Conservation (phyloP, 2,888 invertebrate genomes). For the Machimus rusticus region DNA sequence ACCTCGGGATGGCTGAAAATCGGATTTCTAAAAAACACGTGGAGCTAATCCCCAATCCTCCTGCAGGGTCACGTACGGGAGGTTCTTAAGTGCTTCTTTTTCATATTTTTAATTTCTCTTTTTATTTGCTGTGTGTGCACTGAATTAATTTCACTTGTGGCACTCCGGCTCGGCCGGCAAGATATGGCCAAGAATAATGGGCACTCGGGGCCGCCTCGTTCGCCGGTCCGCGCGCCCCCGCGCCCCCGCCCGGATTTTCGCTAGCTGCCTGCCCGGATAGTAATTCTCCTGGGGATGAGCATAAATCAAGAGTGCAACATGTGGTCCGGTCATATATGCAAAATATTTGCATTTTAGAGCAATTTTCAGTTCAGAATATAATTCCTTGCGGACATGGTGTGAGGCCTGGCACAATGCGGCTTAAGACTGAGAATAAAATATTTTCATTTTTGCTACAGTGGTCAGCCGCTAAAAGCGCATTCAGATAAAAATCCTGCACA, state of each 20-base stretch:
- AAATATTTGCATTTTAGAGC: slow-evolving; percentile 25
- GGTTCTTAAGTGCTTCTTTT: slow-evolving; percentile 34
- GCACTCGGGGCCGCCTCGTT: not conserved
- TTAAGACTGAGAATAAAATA: not conserved
- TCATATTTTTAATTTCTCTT: slow-evolving; percentile 26
- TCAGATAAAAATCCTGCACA: not conserved
- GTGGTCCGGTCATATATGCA: slow-evolving; percentile 9
- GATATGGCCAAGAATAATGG: slow-evolving; percentile 20
- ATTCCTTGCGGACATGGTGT: not conserved
- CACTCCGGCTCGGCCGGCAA: not conserved
- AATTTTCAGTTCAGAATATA: not conserved
- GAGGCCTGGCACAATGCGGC: not conserved
- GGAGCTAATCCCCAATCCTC: slow-evolving; percentile 43
- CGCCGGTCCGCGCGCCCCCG: no score
- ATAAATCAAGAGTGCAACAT: slow-evolving; percentile 29
- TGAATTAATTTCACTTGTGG: slow-evolving; percentile 48
- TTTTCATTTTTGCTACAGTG: not conserved
- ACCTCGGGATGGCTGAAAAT: not conserved
- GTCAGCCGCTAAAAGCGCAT: not conserved
- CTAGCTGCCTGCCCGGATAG: not conserved
- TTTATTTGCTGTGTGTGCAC: slow-evolving; percentile 46
- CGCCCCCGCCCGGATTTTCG: not conserved
- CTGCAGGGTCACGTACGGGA: slow-evolving; percentile 45
- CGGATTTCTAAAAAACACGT: slow-evolving; percentile 9
- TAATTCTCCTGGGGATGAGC: not conserved